Conservation (phyloP, 2,888 invertebrate species). For the Plagodis dolabraria region DNA sequence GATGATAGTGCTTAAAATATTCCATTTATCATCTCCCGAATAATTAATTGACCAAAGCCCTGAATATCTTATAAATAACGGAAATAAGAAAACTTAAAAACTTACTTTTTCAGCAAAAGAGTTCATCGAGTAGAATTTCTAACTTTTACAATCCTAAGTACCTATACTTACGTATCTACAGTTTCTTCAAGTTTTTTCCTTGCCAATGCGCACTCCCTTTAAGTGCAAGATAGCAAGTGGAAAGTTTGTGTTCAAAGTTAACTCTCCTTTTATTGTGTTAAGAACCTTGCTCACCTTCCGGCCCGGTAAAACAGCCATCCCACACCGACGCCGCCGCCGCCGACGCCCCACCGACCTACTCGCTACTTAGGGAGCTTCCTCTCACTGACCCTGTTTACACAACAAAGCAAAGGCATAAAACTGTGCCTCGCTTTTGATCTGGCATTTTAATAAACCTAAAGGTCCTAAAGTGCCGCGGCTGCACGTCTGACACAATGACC, state of each 20-base stretch:
- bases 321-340: slow-evolving; percentile 1
- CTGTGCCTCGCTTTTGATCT: slow-evolving; percentile 8
- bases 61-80: too few species aligned
- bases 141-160: not conserved
- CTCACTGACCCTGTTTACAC: slow-evolving; percentile 28
- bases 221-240: slow-evolving; percentile 19
- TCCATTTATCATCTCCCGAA: too few species aligned
- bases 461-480: slow-evolving; percentile 7
- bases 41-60: too few species aligned
- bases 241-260: slow-evolving; percentile 20
- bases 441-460: slow-evolving; percentile 9
- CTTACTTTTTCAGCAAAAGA: too few species aligned
- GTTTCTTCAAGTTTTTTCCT: slow-evolving; percentile 5
- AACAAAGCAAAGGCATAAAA: slow-evolving; percentile 14
- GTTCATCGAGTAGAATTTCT: too few species aligned
- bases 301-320: not conserved
- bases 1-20: too few species aligned
- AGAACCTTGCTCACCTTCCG: slow-evolving; percentile 10
- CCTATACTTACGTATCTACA: not conserved
- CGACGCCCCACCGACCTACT: slow-evolving; percentile 4
- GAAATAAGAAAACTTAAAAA: too few species aligned
- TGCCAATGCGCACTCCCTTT: slow-evolving; percentile 1
- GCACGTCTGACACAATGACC: slow-evolving; percentile 13
- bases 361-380: slow-evolving; percentile 25
- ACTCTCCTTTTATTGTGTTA: slow-evolving; percentile 15